Base-by-base conservation (phyloP, 2,113 vertebrate genomes). In the Plecturocebus donacophilus region DNA sequence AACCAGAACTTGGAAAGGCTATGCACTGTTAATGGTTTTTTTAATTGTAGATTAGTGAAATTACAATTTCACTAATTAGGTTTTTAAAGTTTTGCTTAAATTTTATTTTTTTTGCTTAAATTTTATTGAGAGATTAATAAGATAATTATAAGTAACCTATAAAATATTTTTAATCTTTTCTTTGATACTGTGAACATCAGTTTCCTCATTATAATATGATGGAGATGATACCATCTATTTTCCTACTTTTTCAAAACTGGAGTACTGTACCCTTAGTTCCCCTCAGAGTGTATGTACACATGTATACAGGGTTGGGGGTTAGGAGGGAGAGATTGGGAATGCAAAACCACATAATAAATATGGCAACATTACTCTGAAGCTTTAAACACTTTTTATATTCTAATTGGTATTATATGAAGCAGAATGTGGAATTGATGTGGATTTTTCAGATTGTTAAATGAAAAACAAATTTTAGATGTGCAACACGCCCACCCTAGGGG, bases 381-480 rank as follows among this genome's bases (percentile, higher is more conserved):
- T 90, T 85, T 27, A 75, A 86, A 68, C 11, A 86, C 21, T 87
- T 95, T 93, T 94, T 90, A 45, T 88, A 45, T 64, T 77, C 6
- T 86, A 66, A 80, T 35, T 75, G 27, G 61, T 92, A 35, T 64
- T 47, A 49, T 40, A 32, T 95, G 40, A 35, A 64, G 25, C 35
- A 95, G 40, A 90, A 81, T 83, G 38, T 87, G 25, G 95, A 81
- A 61, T 82, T 82, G 61, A 32, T 70, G 20, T 42, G 21, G 5
- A 35, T 73, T 89, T 88, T 86, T 90, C 85, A 92, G 47, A 73
- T 68, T 45, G 49, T 61, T 89, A 47, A 77, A 52, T 76, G 79
- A 35, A 87, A 73, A 84, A 77, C 77, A 80, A 64, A 42, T 77
- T 54, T 83, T 61, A 92, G 45, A 35, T 85, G 2, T 76, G 21